Percentiles rank a stretch among this genome's conserved stretches.
These are phyloP conservation scores for Anisognathus igniventris DNA, from an alignment of 2,797 vertebrate species.

Conservation along the genomic window DNA sequence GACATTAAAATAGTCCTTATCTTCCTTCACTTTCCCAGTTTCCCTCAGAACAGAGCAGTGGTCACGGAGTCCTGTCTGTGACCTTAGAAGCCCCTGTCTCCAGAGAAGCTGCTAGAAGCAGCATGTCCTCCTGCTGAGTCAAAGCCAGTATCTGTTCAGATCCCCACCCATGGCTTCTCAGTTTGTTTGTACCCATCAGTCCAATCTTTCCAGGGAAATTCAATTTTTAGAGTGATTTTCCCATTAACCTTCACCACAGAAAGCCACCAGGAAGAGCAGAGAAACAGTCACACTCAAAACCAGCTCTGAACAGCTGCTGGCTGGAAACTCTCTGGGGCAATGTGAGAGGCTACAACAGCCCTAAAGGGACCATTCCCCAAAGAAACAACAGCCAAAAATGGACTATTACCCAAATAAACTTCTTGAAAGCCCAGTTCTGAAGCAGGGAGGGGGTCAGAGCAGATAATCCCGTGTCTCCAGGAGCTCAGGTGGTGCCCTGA, in stretches of 20 bases:
- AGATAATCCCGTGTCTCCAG: fast-evolving
- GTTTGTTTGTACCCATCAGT: neutral
- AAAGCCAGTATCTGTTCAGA: neutral
- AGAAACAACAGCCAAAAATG: neutral
- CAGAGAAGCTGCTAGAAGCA: neutral
- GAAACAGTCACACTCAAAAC: neutral
- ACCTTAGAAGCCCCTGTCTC: neutral
- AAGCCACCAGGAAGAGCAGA: neutral
- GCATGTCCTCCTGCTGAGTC: neutral
- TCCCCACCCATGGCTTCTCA: neutral
- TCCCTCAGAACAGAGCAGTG: neutral
- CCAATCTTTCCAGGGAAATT: neutral
- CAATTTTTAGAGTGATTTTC: neutral
- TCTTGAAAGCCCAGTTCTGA: neutral
- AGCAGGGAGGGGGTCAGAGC: neutral
- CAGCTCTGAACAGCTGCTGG: neutral
- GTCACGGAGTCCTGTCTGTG: neutral
- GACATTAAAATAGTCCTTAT: neutral
- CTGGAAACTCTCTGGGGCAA: neutral
- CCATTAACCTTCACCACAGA: neutral
- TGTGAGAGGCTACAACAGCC: fast-evolving
- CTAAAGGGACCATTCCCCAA: neutral
- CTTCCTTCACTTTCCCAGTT: neutral
- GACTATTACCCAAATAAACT: neutral
- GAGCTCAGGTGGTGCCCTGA: neutral